Percentiles rank a stretch among this genome's conserved stretches.
Conservation (phyloP, 2,888 invertebrate species). For the Agonopterix arenella region DNA sequence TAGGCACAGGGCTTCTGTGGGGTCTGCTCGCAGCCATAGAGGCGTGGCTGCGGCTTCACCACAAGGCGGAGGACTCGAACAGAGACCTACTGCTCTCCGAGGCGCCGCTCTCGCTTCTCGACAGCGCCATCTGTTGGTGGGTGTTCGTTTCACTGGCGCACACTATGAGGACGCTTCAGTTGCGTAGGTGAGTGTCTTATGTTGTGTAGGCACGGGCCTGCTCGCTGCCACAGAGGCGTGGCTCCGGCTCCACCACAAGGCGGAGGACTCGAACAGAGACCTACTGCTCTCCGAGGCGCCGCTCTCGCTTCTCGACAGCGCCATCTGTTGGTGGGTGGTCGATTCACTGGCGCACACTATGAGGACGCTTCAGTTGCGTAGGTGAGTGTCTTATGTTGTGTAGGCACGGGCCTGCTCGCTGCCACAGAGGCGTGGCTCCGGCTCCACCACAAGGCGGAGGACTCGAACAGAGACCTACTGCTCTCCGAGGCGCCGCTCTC, state of each 20-base stretch:
- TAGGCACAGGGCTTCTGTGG: slow-evolving; percentile 89
- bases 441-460: slow-evolving; percentile 65
- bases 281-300: slow-evolving; percentile 88
- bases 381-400: slow-evolving; percentile 44
- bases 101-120: slow-evolving; percentile 92
- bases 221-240: slow-evolving; percentile 92
- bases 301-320: slow-evolving; percentile 88
- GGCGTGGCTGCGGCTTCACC: slow-evolving; percentile 85
- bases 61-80: slow-evolving; percentile 46
- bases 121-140: slow-evolving; percentile 96
- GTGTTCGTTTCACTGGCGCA: slow-evolving; percentile 93
- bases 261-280: slow-evolving; percentile 47
- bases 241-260: slow-evolving; percentile 79
- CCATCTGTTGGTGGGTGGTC: slow-evolving; percentile 97
- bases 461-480: slow-evolving; percentile 64
- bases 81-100: slow-evolving; percentile 81
- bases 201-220: slow-evolving; percentile 84
- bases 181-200: slow-evolving; percentile 79
- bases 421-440: slow-evolving; percentile 92
- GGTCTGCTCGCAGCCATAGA: slow-evolving; percentile 91
- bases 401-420: slow-evolving; percentile 66
- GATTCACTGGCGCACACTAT: slow-evolving; percentile 92
- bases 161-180: slow-evolving; percentile 91
- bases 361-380: slow-evolving; percentile 88
- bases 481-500: slow-evolving; percentile 92